These are phyloP conservation scores for Otocyon megalotis DNA, from an alignment of 2,113 vertebrate species.

Conservation along the genomic window DNA sequence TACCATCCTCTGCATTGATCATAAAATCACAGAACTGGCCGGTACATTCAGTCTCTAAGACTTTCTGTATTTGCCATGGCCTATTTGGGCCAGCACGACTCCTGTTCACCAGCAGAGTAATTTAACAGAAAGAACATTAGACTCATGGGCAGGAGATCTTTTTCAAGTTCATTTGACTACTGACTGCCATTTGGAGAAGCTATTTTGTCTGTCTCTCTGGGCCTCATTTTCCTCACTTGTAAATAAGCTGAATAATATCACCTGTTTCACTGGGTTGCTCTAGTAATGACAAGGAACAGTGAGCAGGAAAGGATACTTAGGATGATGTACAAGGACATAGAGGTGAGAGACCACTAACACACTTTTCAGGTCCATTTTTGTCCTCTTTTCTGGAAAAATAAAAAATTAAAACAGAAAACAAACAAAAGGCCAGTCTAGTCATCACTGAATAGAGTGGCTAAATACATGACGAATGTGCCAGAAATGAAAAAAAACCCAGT, in stretches of 20 bases:
- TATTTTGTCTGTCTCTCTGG: neutral
- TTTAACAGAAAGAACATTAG: neutral
- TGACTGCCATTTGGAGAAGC: neutral
- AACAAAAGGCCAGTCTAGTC: neutral
- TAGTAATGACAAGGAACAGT: neutral
- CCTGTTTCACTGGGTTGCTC: neutral
- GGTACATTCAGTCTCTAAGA: neutral
- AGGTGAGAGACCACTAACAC: neutral
- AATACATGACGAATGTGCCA: neutral
- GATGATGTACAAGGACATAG: neutral
- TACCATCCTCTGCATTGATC: neutral
- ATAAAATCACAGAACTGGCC: neutral
- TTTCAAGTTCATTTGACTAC: neutral
- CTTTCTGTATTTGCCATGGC: neutral
- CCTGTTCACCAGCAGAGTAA: neutral
- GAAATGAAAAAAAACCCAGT: neutral
- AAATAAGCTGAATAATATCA: neutral
- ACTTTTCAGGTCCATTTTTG: neutral
- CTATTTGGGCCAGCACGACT: neutral
- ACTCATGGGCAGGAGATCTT: neutral
- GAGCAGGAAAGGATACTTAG: neutral
- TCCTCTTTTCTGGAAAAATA: neutral
- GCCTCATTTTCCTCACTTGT: neutral
- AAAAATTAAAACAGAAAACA: neutral
- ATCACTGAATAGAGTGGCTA: neutral